Conservation (phyloP, 2,797 vertebrate species). For the Dromococcyx pavoninus region DNA sequence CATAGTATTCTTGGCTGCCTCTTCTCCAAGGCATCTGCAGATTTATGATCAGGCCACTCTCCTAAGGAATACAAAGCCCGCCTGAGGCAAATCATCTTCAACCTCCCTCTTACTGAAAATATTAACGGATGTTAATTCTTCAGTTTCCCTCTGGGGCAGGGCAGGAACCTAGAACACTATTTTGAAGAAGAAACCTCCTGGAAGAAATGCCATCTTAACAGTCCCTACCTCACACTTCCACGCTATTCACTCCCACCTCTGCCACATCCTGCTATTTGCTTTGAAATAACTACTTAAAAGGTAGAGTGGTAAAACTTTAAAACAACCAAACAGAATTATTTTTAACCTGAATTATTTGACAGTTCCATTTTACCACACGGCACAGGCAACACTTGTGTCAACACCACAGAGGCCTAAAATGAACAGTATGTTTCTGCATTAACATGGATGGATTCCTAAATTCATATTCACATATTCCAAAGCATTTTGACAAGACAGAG, state of each 20-base stretch:
- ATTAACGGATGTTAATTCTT: neutral
- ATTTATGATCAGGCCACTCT: neutral
- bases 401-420: neutral
- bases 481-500: neutral
- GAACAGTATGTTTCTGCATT: neutral
- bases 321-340: neutral
- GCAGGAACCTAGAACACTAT: neutral
- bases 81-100: neutral
- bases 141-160: neutral
- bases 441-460: neutral
- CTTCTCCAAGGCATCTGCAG: neutral
- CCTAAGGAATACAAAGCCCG: rapidly evolving
- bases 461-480: neutral
- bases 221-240: neutral
- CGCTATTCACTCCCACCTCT: neutral
- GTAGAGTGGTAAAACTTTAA: neutral
- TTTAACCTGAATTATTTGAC: neutral
- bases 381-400: neutral
- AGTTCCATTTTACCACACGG: neutral
- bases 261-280: neutral
- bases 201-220: neutral
- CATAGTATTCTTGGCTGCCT: neutral
- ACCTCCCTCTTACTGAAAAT: neutral
- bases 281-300: neutral
- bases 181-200: neutral